These are phyloP conservation scores for Drosophila mulleri DNA, from an alignment of 2,888 invertebrate genomes.

Conservation along the genomic window DNA sequence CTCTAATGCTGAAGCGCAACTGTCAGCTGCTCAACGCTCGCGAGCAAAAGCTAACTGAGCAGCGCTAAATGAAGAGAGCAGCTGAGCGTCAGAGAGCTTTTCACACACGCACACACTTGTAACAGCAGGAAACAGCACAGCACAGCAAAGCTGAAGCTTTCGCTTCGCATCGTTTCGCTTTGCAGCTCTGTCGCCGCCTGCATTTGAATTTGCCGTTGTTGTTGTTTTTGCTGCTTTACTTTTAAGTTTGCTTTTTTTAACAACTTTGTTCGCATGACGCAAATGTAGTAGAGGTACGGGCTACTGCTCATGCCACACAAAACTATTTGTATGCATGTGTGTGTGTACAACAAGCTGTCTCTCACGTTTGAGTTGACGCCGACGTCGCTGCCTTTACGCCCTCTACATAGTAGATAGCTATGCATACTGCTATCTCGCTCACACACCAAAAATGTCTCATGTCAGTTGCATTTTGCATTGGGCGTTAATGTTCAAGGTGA, in stretches of 20 bases:
- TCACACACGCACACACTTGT: constrained; percentile 10
- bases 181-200: constrained; percentile 46
- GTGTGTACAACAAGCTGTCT: constrained; percentile 60
- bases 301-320: constrained; percentile 40
- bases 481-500: constrained; percentile 84
- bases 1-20: constrained; percentile 75
- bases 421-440: constrained; percentile 33
- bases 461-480: constrained; percentile 77
- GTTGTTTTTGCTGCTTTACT: constrained; percentile 31
- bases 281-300: constrained; percentile 56
- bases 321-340: constrained; percentile 7
- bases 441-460: constrained; percentile 49
- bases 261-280: constrained; percentile 64
- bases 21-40: constrained; percentile 76
- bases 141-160: constrained; percentile 36
- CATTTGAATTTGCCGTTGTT: constrained; percentile 53
- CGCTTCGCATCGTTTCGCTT: constrained; percentile 54
- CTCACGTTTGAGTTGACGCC: constrained; percentile 57
- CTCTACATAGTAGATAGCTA: constrained; percentile 3
- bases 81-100: constrained; percentile 40
- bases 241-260: constrained; percentile 16
- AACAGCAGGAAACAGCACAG: constrained; percentile 46
- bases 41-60: constrained; percentile 52
- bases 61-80: constrained; percentile 7
- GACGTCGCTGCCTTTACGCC: constrained; percentile 11